These are phyloP conservation scores for Drosophila gunungcola DNA, from an alignment of 1,140 invertebrate species.

Conservation along the genomic window DNA sequence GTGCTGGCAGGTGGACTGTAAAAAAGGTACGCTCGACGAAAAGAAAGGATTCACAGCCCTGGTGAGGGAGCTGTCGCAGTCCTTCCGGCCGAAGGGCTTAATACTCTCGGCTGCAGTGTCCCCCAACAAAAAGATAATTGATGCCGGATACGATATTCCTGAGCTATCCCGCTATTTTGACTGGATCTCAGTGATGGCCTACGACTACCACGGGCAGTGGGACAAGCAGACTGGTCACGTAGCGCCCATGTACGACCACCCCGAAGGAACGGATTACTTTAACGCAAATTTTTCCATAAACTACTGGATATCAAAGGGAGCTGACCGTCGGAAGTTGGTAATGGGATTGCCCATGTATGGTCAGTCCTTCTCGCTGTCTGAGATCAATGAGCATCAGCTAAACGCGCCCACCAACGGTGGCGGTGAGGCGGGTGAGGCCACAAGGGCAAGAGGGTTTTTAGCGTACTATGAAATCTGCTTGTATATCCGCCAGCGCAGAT, in stretches of 20 bases:
- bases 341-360: constrained; percentile 95
- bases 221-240: constrained; percentile 94
- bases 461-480: constrained; percentile 94
- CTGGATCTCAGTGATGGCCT: constrained; percentile 94
- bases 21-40: constrained; percentile 90
- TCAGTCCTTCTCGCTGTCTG: constrained; percentile 92
- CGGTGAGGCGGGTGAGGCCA: constrained; percentile 92
- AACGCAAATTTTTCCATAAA: constrained; percentile 94
- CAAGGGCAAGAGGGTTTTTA: constrained; percentile 91
- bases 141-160: constrained; percentile 92
- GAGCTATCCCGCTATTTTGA: constrained; percentile 90
- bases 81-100: constrained; percentile 89
- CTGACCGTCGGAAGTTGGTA: constrained; percentile 89
- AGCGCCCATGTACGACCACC: constrained; percentile 90
- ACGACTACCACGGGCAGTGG: constrained; percentile 94
- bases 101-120: constrained; percentile 93
- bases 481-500: constrained; percentile 88
- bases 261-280: constrained; percentile 89
- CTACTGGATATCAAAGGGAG: constrained; percentile 92
- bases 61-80: constrained; percentile 89
- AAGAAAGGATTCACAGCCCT: constrained; percentile 90
- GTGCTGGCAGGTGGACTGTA: constrained; percentile 95
- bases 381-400: constrained; percentile 87
- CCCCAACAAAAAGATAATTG: constrained; percentile 92
- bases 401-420: constrained; percentile 91